Evolutionary conservation across 2,888 invertebrate species (phyloP).

Genomic region (Danaus chrysippus): DNA sequence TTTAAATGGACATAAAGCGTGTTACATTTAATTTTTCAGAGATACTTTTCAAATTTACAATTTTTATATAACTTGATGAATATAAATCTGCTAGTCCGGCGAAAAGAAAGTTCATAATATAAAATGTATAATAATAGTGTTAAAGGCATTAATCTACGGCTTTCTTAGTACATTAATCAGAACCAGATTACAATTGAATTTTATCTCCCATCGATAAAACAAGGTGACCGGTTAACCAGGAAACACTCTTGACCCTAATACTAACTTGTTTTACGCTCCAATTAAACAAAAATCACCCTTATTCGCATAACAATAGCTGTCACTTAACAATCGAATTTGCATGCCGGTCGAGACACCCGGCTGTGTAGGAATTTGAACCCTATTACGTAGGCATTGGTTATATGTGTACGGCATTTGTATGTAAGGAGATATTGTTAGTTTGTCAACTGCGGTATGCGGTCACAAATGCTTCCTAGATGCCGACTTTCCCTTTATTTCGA

Average conservation of each 20-base stretch:
- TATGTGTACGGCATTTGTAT: background rate
- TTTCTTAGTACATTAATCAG: background rate
- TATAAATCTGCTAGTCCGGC: too few species aligned
- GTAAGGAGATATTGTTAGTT: constrained; percentile 1
- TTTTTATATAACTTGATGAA: too few species aligned
- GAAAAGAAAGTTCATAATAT: too few species aligned
- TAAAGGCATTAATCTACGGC: background rate
- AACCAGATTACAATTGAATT: constrained; percentile 6
- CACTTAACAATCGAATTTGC: constrained; percentile 9
- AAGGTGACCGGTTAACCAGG: constrained; percentile 28
- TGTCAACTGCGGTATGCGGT: constrained; percentile 19
- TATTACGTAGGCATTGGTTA: background rate
- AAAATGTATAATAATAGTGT: too few species aligned
- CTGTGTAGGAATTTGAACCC: background rate
- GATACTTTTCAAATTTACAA: too few species aligned
- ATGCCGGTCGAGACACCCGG: background rate
- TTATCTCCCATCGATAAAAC: constrained; percentile 14
- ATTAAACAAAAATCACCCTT: constrained; percentile 27
- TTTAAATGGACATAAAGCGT: too few species aligned
- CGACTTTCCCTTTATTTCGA: background rate
- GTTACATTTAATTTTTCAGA: too few species aligned
- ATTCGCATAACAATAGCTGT: constrained; percentile 25
- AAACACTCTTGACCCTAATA: constrained; percentile 35
- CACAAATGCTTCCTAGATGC: constrained; percentile 11
- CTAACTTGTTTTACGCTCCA: constrained; percentile 29